Percentiles rank a stretch among this genome's conserved stretches.
Conservation (phyloP, 2,888 invertebrate species). For the Miltochrista miniata region DNA sequence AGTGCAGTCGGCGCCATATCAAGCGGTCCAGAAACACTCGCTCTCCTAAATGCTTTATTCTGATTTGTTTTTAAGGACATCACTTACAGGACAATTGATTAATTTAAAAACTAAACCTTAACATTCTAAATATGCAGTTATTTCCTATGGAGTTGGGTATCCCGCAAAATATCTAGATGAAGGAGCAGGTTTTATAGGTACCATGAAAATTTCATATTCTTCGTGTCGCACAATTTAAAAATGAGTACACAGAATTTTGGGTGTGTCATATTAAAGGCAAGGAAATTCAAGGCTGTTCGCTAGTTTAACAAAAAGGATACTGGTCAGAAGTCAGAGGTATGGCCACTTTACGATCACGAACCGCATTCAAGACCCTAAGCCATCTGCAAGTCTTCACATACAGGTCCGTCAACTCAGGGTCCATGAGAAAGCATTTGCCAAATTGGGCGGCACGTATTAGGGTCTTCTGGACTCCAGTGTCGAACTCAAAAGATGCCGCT, state of each 20-base stretch:
- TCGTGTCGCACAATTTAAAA: too few relatives aligned
- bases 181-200: too few relatives aligned
- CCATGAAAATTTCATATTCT: too few relatives aligned
- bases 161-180: too few relatives aligned
- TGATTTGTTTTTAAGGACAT: slow-evolving; percentile 34
- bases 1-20: slow-evolving; percentile 94
- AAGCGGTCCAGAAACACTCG: slow-evolving; percentile 93
- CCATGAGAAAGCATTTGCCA: slow-evolving; percentile 95
- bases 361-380: slow-evolving; percentile 94
- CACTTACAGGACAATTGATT: background rate
- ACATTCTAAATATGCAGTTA: too few relatives aligned
- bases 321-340: slow-evolving; percentile 95
- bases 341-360: slow-evolving; percentile 92
- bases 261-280: background rate
- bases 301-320: slow-evolving; percentile 85
- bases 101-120: too few relatives aligned
- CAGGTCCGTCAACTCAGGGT: slow-evolving; percentile 87
- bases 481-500: slow-evolving; percentile 96
- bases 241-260: background rate
- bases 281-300: too few relatives aligned
- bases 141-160: too few relatives aligned
- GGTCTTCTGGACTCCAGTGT: slow-evolving; percentile 93
- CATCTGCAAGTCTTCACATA: slow-evolving; percentile 94
- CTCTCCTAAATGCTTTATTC: slow-evolving; percentile 86
- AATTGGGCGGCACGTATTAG: slow-evolving; percentile 96